A percentile compares a stretch with the other conserved stretches of the same genome.
These are phyloP conservation scores for Ruditapes philippinarum DNA, from an alignment of 1,140 invertebrate species.

Conservation along the genomic window DNA sequence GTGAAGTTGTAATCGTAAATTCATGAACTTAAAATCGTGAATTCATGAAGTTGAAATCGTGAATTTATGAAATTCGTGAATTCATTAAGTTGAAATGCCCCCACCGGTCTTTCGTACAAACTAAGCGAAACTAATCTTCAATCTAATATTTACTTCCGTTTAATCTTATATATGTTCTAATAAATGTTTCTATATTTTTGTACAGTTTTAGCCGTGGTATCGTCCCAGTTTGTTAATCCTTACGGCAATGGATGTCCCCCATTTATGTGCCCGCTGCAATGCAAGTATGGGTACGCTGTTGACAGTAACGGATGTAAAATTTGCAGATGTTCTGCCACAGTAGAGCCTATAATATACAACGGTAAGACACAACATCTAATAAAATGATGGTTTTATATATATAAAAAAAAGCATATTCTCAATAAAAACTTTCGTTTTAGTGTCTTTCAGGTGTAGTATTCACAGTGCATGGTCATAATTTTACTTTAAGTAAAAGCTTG, in stretches of 20 bases:
- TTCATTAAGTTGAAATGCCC: neutral
- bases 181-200: neutral
- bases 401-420: no score
- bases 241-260: neutral
- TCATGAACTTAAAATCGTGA: no score
- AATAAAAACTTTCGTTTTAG: no score
- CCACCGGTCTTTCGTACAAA: no score
- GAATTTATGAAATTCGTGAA: neutral
- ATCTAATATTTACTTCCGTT: neutral
- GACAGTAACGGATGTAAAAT: conserved; percentile 12
- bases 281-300: neutral
- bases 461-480: no score
- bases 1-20: no score
- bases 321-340: neutral
- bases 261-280: conserved; percentile 27
- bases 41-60: neutral
- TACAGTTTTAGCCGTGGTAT: conserved; percentile 8
- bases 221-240: neutral
- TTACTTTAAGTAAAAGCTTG: no score
- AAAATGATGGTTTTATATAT: no score
- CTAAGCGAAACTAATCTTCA: no score
- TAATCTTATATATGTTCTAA: neutral
- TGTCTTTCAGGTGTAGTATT: no score
- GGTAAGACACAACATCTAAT: neutral
- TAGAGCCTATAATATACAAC: neutral